Base-by-base conservation (phyloP, 2,113 vertebrate genomes). In the Anolis carolinensis region DNA sequence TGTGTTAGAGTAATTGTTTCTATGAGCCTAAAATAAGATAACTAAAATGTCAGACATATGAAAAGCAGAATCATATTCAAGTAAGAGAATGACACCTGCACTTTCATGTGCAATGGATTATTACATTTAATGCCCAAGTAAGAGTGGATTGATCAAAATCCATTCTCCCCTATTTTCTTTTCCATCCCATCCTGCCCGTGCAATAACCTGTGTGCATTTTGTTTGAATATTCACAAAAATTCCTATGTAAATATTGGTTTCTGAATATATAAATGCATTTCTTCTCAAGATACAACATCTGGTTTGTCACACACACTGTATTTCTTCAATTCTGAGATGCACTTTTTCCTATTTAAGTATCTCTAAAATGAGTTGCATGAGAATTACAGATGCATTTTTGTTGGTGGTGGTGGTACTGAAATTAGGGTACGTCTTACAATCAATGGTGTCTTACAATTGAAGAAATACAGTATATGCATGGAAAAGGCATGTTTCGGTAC, bases 11-110 rank as follows among this genome's bases (percentile, higher is more conserved):
- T 48, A 32, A 63, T 65, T 80, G 48, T 79, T 85, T 72, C 39
- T 86, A 48, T 73, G 63, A 74, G 52, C n/a, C 67, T 85, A 72
- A 85, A 85, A 79, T 62, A 62, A 85, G 59, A 70, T 27, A 59
- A 55, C 13, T 39, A 44, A 44, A 85, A 62, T 85, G 76, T 71
- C 62, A 79, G n/a, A 67, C 75, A 59, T 7, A 30, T 59, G 55
- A 73, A 86, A 77, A 62, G 55, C 14, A 78, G 20, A 73, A 27
- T 63, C 55, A 59, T 59, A 71, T 34, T 34, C 79, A 72, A 78
- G 79, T 79, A 62, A 52, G 39, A 63, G 18, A 16, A n/a, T 59
- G 55, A 3, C 10, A 62, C 23, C 32, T 30, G 16, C 68, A 62
- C 23, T 27, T 67, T 62, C 62, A 34, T 25, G 55, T 34, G 48